Evolutionary conservation across 2,888 invertebrate species (phyloP).

Genomic region (Timandra comae): DNA sequence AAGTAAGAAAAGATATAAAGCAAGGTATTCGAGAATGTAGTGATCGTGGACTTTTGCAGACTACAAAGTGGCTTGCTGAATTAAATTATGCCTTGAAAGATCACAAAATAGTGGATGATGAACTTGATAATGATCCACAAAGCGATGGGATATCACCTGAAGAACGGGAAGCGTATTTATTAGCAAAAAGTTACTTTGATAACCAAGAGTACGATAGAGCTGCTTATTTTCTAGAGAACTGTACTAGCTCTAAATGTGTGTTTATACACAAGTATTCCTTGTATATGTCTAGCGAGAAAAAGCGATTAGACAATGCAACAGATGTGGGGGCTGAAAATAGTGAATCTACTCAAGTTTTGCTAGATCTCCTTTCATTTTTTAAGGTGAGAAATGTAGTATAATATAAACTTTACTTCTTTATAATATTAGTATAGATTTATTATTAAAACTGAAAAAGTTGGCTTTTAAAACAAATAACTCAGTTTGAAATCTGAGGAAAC

Average conservation of each 20-base stretch:
- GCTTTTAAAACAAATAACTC: too few relatives aligned
- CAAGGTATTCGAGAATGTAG: conserved; percentile 80
- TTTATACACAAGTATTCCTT: conserved; percentile 91
- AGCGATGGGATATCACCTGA: conserved; percentile 69
- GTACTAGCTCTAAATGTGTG: conserved; percentile 81
- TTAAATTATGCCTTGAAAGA: conserved; percentile 86
- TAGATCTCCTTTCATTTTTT: conserved; percentile 63
- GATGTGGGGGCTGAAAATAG: conserved; percentile 56
- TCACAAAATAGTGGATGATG: conserved; percentile 75
- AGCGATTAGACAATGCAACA: conserved; percentile 84
- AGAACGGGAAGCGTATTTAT: conserved; percentile 83
- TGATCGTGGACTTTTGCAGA: conserved; percentile 86
- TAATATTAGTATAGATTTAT: too few relatives aligned
- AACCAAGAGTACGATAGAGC: conserved; percentile 93
- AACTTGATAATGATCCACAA: conserved; percentile 46
- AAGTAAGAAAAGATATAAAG: conserved; percentile 61
- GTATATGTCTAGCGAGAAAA: conserved; percentile 94
- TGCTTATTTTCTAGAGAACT: conserved; percentile 86
- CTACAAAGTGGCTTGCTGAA: conserved; percentile 93
- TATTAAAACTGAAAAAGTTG: too few relatives aligned
- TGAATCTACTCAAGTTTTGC: conserved; percentile 60
- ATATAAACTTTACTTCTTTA: too few relatives aligned
- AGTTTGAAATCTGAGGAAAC: too few relatives aligned
- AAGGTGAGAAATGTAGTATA: conserved; percentile 42
- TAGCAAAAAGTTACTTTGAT: conserved; percentile 94